phyloP scores from a whole-genome alignment of 2,888 invertebrate genomes.

The Halictus quadricinctus region DNA sequence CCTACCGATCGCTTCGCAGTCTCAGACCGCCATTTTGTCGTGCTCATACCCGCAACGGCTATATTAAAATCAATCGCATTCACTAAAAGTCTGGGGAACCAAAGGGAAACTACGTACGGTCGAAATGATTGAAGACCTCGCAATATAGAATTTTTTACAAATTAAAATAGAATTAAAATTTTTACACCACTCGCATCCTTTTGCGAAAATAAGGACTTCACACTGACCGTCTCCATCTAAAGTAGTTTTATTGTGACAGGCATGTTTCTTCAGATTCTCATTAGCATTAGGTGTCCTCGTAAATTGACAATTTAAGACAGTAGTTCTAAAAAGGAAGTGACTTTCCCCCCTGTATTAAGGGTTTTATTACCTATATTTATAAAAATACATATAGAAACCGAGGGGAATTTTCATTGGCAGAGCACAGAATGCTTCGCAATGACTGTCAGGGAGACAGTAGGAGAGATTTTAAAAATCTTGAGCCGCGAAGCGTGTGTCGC shows the following conservation, averaged over 20 bases:
- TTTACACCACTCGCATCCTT: too few species aligned
- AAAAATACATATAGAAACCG: not conserved
- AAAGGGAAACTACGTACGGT: not conserved
- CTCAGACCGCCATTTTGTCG: slow-evolving; percentile 1
- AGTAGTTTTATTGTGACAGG: too few species aligned
- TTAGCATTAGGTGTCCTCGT: too few species aligned
- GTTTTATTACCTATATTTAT: not conserved
- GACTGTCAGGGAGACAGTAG: not conserved
- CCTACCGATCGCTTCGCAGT: not conserved
- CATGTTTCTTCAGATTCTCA: too few species aligned
- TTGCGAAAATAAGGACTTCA: too few species aligned
- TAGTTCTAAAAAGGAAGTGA: too few species aligned
- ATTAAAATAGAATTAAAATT: too few species aligned
- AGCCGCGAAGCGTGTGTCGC: not conserved
- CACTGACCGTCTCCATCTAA: too few species aligned
- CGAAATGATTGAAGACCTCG: not conserved
- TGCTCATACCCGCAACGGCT: not conserved
- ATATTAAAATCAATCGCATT: not conserved
- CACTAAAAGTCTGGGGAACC: not conserved
- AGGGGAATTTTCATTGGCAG: not conserved
- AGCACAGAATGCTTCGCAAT: not conserved
- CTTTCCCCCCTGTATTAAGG: not conserved
- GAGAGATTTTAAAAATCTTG: not conserved
- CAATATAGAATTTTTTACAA: not conserved
- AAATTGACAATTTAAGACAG: too few species aligned